phyloP scores from a whole-genome alignment of 2,113 vertebrate genomes.

The Charadrius vociferus region DNA sequence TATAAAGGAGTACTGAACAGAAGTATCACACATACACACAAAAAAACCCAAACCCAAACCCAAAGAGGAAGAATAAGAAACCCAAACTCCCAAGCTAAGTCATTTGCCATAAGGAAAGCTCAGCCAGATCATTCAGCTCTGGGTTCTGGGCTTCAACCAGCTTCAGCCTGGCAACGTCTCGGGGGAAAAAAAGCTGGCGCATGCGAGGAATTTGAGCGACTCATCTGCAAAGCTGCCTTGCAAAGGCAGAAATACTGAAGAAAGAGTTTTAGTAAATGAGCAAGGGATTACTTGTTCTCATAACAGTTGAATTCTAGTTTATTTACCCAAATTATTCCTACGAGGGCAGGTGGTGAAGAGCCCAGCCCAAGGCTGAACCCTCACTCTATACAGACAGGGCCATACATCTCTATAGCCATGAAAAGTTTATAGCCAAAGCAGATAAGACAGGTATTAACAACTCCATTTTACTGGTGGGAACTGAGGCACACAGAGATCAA shows the following conservation, averaged over 20 bases:
- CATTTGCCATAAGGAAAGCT: not conserved
- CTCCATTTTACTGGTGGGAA: not conserved
- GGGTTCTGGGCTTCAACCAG: not conserved
- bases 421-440: not conserved
- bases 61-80: not conserved
- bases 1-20: not conserved
- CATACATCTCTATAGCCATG: not conserved
- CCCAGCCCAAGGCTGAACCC: not conserved
- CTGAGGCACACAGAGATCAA: not conserved
- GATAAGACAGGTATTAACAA: not conserved
- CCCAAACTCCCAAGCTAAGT: not conserved
- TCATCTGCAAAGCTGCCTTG: not conserved
- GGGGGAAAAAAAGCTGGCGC: not conserved
- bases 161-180: not conserved
- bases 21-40: not conserved
- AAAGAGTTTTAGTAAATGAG: not conserved
- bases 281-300: not conserved
- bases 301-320: not conserved
- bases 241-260: not conserved
- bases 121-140: not conserved
- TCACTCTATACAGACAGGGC: not conserved
- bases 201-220: not conserved
- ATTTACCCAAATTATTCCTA: not conserved
- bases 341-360: not conserved
- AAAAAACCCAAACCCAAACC: not conserved